Percentiles rank a stretch among this genome's conserved stretches.
phyloP scores from a whole-genome alignment of 1,140 invertebrate species.

The Vanessa tameamea region DNA sequence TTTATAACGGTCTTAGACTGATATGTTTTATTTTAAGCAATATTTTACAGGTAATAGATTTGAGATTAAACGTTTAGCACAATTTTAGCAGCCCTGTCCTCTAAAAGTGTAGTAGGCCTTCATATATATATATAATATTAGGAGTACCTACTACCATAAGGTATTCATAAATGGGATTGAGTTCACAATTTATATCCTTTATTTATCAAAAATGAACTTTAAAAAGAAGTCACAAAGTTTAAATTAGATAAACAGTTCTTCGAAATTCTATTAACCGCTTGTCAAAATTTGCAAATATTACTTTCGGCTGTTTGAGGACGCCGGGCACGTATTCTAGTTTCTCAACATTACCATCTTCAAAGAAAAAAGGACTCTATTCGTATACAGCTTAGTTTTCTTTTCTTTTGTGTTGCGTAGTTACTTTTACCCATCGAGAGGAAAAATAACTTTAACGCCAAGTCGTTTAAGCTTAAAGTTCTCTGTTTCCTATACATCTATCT shows the following conservation, averaged over 20 bases:
- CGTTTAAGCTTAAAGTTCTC: background rate
- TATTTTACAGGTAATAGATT: too few species aligned
- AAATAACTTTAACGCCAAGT: background rate
- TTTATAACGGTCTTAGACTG: too few species aligned
- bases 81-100: too few species aligned
- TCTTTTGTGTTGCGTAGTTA: background rate
- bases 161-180: background rate
- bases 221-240: background rate
- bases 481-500: background rate
- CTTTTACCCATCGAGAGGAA: background rate
- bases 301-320: slow-evolving; percentile 6
- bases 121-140: background rate
- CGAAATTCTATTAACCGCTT: slow-evolving; percentile 14
- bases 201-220: slow-evolving; percentile 4
- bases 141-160: background rate
- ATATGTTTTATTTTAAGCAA: too few species aligned
- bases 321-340: slow-evolving; percentile 13
- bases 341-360: slow-evolving; percentile 2
- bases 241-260: slow-evolving; percentile 6
- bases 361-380: slow-evolving; percentile 15
- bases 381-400: slow-evolving; percentile 15
- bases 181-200: background rate
- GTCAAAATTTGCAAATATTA: slow-evolving; percentile 17
- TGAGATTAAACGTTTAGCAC: too few species aligned
- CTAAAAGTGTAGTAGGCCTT: too few species aligned